These are phyloP conservation scores for Periophthalmodon schlosseri DNA, from an alignment of 2,113 vertebrate species.

Conservation along the genomic window DNA sequence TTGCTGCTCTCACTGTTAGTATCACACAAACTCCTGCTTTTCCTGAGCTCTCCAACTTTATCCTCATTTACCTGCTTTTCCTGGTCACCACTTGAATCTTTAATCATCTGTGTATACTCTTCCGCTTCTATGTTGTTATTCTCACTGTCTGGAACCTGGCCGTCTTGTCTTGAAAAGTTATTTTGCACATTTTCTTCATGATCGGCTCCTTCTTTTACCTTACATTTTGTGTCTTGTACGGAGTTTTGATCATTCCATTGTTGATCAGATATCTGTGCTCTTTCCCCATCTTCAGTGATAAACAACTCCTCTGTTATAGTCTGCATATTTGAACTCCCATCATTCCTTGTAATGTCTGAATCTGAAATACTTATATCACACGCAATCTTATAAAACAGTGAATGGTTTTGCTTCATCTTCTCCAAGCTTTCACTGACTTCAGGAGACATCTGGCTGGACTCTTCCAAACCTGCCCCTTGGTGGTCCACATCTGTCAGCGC, in stretches of 20 bases:
- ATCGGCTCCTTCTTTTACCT: slow-evolving; percentile 17
- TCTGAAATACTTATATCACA: slow-evolving; percentile 75
- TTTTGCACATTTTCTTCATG: slow-evolving; percentile 27
- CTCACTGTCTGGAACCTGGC: slow-evolving; percentile 19
- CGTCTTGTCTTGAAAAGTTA: slow-evolving; percentile 19
- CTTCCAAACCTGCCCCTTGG: slow-evolving; percentile 14
- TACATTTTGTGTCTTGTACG: slow-evolving; percentile 11
- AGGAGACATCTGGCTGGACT: slow-evolving; percentile 52
- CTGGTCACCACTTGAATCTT: slow-evolving; percentile 12
- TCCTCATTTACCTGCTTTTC: slow-evolving; percentile 31
- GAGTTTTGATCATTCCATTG: slow-evolving; percentile 7
- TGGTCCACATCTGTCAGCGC: slow-evolving; percentile 15
- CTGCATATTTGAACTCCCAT: slow-evolving; percentile 35
- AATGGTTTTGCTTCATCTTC: slow-evolving; percentile 72
- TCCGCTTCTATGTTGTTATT: not conserved
- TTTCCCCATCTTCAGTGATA: slow-evolving; percentile 32
- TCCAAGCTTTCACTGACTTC: slow-evolving; percentile 65
- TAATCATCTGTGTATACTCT: slow-evolving; percentile 3
- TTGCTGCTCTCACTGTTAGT: slow-evolving; percentile 23
- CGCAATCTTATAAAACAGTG: slow-evolving; percentile 72
- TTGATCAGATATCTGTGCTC: slow-evolving; percentile 11
- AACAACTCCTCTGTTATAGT: slow-evolving; percentile 21
- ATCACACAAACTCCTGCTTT: slow-evolving; percentile 28
- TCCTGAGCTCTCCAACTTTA: slow-evolving; percentile 14
- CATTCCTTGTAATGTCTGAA: slow-evolving; percentile 65